Evolutionary conservation across 2,797 vertebrate species (phyloP), one percentile per base, ranked within the genome.

Genomic region (Fistularia tabacaria): DNA sequence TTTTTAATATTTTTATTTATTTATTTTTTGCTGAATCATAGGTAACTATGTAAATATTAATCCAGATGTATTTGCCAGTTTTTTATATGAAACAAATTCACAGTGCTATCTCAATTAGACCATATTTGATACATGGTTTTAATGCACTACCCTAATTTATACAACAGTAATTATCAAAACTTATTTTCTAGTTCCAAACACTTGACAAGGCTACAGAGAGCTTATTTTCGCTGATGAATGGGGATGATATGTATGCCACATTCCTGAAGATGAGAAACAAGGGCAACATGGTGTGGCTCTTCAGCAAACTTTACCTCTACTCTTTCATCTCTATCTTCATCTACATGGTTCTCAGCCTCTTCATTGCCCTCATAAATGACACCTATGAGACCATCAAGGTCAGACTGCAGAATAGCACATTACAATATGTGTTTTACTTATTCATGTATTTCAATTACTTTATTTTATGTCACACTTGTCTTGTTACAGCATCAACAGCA

Each of bases 371-470:
- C 37, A 98, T 99, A 74, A 98, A 93, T 0, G 95, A 98, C 71
- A 97, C 95, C 0, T 98, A 98, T 7, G 95, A 98, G 84, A 96
- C 94, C 12, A 94, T 99, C 69, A 98, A 96, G 93, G 97, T 99
- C 75, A 77, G 91, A 59, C 54, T 25, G n/a, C 8, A 37, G 1
- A 7, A 39, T 14, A 9, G 9, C n/a, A 12, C 11, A 36, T 9
- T 8, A n/a, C 13, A 25, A 36, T 10, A 9, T 42, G 51, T 6
- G 25, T 42, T 54, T 40, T 14, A 7, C 9, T 7, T 36, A 7
- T 12, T 0, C 48, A 12, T 36, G 9, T 49, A 9, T 8, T 9
- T 8, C 9, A 13, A n/a, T 6, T 45, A 8, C 10, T 14, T 13
- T 45, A 14, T 13, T 14, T 13, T 45, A 46, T 36, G 3, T 14